Evolutionary conservation across 2,113 vertebrate genomes (phyloP), one percentile per base, ranked within the genome.

Genomic region (Colius striatus): DNA sequence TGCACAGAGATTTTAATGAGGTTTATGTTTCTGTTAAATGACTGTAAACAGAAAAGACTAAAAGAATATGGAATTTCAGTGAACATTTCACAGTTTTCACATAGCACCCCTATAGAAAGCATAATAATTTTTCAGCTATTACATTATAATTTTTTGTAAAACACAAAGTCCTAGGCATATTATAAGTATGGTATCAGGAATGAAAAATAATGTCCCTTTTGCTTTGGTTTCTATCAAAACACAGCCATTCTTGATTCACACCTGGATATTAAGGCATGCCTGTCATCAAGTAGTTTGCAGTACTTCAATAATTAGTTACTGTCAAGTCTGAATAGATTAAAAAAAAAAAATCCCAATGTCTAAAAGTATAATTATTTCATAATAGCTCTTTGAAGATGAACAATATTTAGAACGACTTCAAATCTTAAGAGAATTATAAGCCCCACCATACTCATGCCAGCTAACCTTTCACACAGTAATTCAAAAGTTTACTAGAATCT

Each of bases 101-200:
- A 25, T 0, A 47, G 15, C 11, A 25, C 10, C 78, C 30, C 41
- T 13, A 47, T 0, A 66, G 3, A 65, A 68, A 72, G 2, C 7
- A 25, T 21, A 85, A 45, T 0, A 67, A 17, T 18, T 58, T 73
- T 75, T 45, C 41, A 45, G 10, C 30, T 84, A 54, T 43, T 60
- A 41, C 9, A 21, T 38, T 25, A 9, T 11, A 13, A 16, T 6
- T 65, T 6, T 67, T 16, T 13, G 7, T 36, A 58, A 85, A 85
- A 60, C 32, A 53, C 15, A 70, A 62, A 62, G 16, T 57, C 70
- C 47, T 29, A 34, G 11, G 48, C 12, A 26, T 19, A 38, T 12
- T 3, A 8, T 36, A 81, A 62, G 30, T 26, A 43, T 1, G 7
- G 50, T 21, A 63, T 29, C 70, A 65, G 38, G 19, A 87, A 93